These are phyloP conservation scores for Sardinella longiceps DNA, from an alignment of 2,797 vertebrate genomes.

Conservation along the genomic window DNA sequence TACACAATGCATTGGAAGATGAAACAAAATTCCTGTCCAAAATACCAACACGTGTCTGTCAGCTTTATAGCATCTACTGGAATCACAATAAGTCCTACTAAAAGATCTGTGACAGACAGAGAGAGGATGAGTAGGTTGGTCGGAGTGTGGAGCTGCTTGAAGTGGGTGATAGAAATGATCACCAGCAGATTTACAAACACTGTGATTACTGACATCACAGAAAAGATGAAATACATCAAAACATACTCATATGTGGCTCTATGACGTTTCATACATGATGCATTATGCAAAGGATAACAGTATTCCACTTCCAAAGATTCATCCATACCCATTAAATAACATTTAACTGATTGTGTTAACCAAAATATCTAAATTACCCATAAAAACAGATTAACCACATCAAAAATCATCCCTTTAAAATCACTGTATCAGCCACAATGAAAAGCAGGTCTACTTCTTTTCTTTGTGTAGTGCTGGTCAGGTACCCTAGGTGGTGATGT, in stretches of 20 bases:
- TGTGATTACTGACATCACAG: constrained; percentile 55
- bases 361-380: too few relatives aligned
- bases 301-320: background rate
- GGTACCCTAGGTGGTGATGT: too few relatives aligned
- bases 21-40: constrained; percentile 71
- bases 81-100: constrained; percentile 76
- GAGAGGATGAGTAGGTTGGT: constrained; percentile 79
- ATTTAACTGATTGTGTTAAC: too few relatives aligned
- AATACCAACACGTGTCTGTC: constrained; percentile 75
- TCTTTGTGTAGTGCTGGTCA: too few relatives aligned
- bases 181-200: constrained; percentile 74
- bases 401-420: too few relatives aligned
- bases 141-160: constrained; percentile 76
- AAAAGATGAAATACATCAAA: constrained; percentile 51
- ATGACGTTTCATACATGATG: background rate
- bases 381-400: too few relatives aligned
- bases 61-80: constrained; percentile 70
- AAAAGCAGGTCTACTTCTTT: too few relatives aligned
- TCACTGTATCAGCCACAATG: too few relatives aligned
- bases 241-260: background rate
- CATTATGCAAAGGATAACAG: constrained; percentile 12
- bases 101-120: constrained; percentile 73
- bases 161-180: constrained; percentile 75
- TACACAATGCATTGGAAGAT: constrained; percentile 65
- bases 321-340: background rate